Evolutionary conservation across 2,797 vertebrate species (phyloP), one percentile per base, ranked within the genome.

Genomic region (Macroramphosus scolopax): DNA sequence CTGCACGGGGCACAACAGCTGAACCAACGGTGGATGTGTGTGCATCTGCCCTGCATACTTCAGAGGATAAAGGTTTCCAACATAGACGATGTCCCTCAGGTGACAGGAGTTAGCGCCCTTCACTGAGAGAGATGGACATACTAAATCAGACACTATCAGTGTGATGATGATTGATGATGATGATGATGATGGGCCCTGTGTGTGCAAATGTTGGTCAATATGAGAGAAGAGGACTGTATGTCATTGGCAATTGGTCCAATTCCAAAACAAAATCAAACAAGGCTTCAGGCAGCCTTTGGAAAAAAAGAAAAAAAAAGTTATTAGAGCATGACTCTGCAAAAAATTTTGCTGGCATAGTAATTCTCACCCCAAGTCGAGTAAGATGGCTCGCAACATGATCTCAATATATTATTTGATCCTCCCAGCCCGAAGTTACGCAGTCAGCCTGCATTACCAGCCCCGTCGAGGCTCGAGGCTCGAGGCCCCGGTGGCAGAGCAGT

Each of bases 371-470:
- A 54, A 79, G 72, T 51, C 58, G 32, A 17, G 63, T 35, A 63
- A 72, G 77, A 80, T 63, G 53, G 61, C 61, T 42, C 25, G 18
- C 70, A 76, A 74, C 46, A 60, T 38, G 53, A 75, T 71, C 67
- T 75, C 53, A 77, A 80, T 84, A 72, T 70, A 82, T 58, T 64
- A 75, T 83, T 70, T 68, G 65, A 81, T 67, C 73, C 57, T 29
- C 54, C 51, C 41, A 17, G 41, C 67, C 55, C 13, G 5, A 2
- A 68, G 72, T 63, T 3, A 57, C 25, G 34, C 50, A 78, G 65
- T 61, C 74, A 63, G 53, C 58, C 70, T 49, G 70, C 63, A 80
- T 79, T 79, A 77, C 35, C 8, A 63, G 51, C 66, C 58, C 48
- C 63, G 33, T 6, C 5, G 51, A 70, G 65, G 41, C 51, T 54